Percentiles rank a stretch among this genome's conserved stretches.
Conservation (phyloP, 1,140 invertebrate genomes). For the Panagrolaimus sp. region DNA sequence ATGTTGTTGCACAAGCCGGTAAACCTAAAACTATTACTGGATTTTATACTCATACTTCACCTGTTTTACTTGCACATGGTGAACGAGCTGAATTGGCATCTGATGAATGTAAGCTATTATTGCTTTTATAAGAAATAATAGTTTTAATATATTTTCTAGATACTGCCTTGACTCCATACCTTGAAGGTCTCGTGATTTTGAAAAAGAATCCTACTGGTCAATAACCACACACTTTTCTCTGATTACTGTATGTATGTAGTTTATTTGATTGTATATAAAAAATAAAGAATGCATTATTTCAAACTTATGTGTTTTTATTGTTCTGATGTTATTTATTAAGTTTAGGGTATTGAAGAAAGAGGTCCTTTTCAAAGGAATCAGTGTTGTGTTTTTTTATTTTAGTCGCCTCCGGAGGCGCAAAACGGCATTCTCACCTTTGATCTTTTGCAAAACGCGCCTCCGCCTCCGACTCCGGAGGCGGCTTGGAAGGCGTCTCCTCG, state of each 20-base stretch:
- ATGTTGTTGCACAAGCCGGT: constrained; percentile 97
- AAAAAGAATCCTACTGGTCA: constrained; percentile 80
- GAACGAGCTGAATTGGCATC: constrained; percentile 95
- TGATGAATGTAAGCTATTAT: constrained; percentile 73
- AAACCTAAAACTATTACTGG: constrained; percentile 99
- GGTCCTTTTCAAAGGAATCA: too few species aligned
- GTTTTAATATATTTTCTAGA: constrained; percentile 60
- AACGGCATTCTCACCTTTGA: too few species aligned
- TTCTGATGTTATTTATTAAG: too few species aligned
- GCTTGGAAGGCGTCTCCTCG: too few species aligned
- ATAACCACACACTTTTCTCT: constrained; percentile 27
- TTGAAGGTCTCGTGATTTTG: constrained; percentile 98
- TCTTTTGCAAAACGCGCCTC: too few species aligned
- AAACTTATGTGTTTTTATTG: too few species aligned
- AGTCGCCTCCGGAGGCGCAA: too few species aligned
- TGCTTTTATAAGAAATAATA: background rate
- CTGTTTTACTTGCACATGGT: constrained; percentile 88
- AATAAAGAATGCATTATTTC: too few species aligned
- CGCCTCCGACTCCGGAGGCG: too few species aligned
- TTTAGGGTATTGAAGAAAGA: too few species aligned
- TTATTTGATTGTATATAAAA: too few species aligned
- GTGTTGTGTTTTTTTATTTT: too few species aligned
- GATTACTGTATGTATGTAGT: background rate
- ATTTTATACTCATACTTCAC: constrained; percentile 98
- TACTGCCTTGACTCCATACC: constrained; percentile 82